phyloP scores from a whole-genome alignment of 2,888 invertebrate genomes.

The Dromius quadrimaculatus region DNA sequence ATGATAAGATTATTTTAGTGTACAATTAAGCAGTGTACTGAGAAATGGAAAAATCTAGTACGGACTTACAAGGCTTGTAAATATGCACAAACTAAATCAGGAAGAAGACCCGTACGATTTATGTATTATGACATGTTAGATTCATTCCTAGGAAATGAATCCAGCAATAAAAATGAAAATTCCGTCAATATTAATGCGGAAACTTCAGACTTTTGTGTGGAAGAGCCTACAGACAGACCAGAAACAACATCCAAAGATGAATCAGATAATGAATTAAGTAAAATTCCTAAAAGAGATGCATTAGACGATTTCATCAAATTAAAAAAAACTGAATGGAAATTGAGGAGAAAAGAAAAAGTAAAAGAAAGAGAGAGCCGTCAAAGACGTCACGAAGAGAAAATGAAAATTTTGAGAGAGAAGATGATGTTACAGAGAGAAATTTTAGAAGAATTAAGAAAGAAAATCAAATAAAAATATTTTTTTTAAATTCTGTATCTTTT shows the following conservation, averaged over 20 bases:
- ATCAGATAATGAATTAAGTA: background rate
- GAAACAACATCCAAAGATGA: background rate
- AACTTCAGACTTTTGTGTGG: background rate
- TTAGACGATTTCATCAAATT: background rate
- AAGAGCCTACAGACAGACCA: background rate
- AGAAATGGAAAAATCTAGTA: constrained; percentile 24
- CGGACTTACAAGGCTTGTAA: constrained; percentile 11
- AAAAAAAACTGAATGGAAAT: background rate
- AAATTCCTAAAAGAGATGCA: background rate
- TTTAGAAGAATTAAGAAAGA: background rate
- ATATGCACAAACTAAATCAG: constrained; percentile 5
- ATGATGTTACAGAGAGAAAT: background rate
- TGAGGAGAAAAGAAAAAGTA: background rate
- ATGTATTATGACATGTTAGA: background rate
- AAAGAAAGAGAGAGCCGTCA: background rate
- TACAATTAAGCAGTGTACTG: background rate
- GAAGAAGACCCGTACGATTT: background rate
- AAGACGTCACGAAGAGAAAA: background rate
- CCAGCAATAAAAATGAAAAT: background rate
- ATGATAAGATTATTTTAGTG: background rate
- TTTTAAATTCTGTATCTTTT: too few relatives aligned
- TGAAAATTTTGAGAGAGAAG: background rate
- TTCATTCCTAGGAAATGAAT: background rate
- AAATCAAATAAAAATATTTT: background rate
- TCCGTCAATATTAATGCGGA: too few relatives aligned